Conservation (phyloP, 2,888 invertebrate species). For the Lasioglossum pauxillum region DNA sequence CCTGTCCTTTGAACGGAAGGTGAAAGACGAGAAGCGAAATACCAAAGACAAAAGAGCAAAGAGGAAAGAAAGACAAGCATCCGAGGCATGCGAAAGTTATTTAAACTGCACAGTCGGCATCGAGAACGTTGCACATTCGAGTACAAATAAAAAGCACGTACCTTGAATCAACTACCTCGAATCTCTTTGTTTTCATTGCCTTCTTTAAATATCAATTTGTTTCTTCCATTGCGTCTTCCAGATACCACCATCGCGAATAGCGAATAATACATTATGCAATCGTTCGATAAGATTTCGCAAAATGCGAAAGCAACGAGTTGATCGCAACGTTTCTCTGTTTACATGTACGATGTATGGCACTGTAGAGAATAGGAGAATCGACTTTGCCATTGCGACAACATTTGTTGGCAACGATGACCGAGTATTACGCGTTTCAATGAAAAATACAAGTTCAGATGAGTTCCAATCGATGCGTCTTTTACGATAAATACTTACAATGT, state of each 20-base stretch:
- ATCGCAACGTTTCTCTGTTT: conserved; percentile 3
- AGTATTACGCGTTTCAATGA: conserved; percentile 20
- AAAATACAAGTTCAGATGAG: conserved; percentile 2
- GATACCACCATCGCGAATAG: not conserved
- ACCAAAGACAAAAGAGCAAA: not conserved
- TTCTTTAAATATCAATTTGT: conserved; percentile 19
- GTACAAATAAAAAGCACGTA: conserved; percentile 18
- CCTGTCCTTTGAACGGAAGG: conserved; percentile 2
- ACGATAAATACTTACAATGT: not conserved
- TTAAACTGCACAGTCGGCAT: not conserved
- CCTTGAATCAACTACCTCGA: conserved; percentile 51
- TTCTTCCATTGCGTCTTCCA: conserved; percentile 6
- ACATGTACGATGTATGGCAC: conserved; percentile 48
- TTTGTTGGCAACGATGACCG: not conserved
- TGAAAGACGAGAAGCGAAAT: not conserved
- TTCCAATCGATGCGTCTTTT: not conserved
- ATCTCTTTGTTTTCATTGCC: conserved; percentile 20
- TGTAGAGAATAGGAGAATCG: conserved; percentile 28
- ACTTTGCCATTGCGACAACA: conserved; percentile 23
- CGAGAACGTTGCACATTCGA: not conserved
- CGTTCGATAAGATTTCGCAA: not conserved
- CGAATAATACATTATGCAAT: conserved; percentile 5
- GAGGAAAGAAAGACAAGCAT: not conserved
- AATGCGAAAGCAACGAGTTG: not conserved
- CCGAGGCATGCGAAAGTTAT: conserved; percentile 50